phyloP scores from a whole-genome alignment of 2,888 invertebrate species.

The Napeogenes sylphis region DNA sequence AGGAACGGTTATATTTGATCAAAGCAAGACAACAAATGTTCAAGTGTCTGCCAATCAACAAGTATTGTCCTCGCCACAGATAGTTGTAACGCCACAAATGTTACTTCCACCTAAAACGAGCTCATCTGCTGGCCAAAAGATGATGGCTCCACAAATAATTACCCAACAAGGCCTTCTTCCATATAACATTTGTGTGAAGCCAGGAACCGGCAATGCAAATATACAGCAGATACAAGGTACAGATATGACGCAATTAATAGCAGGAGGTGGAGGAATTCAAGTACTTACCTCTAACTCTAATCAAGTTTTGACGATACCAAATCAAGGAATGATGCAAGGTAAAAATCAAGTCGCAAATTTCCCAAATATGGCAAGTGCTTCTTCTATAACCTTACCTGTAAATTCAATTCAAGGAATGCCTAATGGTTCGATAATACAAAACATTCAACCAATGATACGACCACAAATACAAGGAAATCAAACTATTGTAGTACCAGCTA shows the following conservation, averaged over 20 bases:
- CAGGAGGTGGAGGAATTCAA: slow-evolving; percentile 70
- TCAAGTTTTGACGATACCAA: slow-evolving; percentile 70
- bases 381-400: slow-evolving; percentile 70
- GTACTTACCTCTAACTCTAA: slow-evolving; percentile 75
- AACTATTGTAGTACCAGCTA: slow-evolving; percentile 69
- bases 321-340: slow-evolving; percentile 66
- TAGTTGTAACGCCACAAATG: slow-evolving; percentile 74
- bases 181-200: slow-evolving; percentile 73
- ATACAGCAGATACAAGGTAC: slow-evolving; percentile 68
- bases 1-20: slow-evolving; percentile 70
- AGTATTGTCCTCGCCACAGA: slow-evolving; percentile 70
- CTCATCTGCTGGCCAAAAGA: slow-evolving; percentile 58
- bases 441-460: slow-evolving; percentile 73
- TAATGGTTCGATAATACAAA: slow-evolving; percentile 67
- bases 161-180: slow-evolving; percentile 68
- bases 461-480: slow-evolving; percentile 69
- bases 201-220: slow-evolving; percentile 59
- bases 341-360: slow-evolving; percentile 69
- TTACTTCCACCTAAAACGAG: slow-evolving; percentile 68
- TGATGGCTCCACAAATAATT: slow-evolving; percentile 66
- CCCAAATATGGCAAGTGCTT: slow-evolving; percentile 71
- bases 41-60: slow-evolving; percentile 71
- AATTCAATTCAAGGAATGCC: slow-evolving; percentile 73
- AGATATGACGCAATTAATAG: slow-evolving; percentile 68
- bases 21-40: slow-evolving; percentile 67